Evolutionary conservation across 1,140 invertebrate genomes (phyloP), one percentile per base, ranked within the genome.

Genomic region (Temnothorax curvispinosus): DNA sequence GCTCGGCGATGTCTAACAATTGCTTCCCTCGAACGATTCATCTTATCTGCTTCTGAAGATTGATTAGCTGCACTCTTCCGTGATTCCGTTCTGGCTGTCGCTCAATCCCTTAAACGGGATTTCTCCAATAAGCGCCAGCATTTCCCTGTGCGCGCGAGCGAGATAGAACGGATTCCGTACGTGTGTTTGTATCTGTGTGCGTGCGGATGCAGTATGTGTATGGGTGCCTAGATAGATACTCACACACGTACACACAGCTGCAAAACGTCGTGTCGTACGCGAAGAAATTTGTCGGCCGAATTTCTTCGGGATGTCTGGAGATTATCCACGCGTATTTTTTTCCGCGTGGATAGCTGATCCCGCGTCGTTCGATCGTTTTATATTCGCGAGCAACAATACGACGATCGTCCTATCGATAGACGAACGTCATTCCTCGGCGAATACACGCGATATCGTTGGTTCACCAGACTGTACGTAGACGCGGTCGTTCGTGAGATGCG

Each of bases 51-150:
- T 62, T 47, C 41, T 47, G 54, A 77, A 60, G 81, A 85, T 78
- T 78, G 81, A 84, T 84, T 76, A 74, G 38, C 13, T 60, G 38
- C 56, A 52, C 71, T 85, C 47, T 85, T 85, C 54, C 54, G 52
- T 58, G 47, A 81, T 72, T 81, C 50, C 54, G 65, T 72, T 44
- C 38, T 38, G 21, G 52, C 65, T 81, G 82, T 64, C 35, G 62
- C 35, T 85, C 47, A 47, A 65, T 52, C 74, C 44, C 50, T 44
- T 64, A 35, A 72, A 80, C 47, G 60, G 32, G 62, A 78, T 78
- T 85, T 8, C 62, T 52, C 21, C 47, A 64, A 65, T 78, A 64
- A 85, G 35, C 75, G 15, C 21, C 15, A 27, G 54, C 82, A 56
- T 58, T 9, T 69, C 65, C 41, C 5, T 11, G 6, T 2, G 56